Evolutionary conservation across 2,113 vertebrate genomes (phyloP).

Genomic region (Aphyosemion australe): DNA sequence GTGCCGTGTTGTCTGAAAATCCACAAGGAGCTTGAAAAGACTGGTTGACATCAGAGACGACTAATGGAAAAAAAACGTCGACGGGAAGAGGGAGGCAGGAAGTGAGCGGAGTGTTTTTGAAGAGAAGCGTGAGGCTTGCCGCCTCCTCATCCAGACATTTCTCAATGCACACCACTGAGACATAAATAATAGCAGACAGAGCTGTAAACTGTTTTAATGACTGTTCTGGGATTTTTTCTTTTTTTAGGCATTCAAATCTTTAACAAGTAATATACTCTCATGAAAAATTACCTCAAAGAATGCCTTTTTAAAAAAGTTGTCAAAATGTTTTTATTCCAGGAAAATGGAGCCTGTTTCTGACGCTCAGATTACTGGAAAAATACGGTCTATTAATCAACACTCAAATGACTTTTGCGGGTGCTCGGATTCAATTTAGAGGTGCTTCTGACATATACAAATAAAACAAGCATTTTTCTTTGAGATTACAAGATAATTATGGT

Average conservation of each 20-base stretch:
- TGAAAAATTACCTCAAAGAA: not conserved
- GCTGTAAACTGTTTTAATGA: slow-evolving; percentile 2
- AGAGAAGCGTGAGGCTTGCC: not conserved
- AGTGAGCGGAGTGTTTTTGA: slow-evolving; percentile 51
- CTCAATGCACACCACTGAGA: slow-evolving; percentile 35
- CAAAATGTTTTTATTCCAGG: too few species aligned
- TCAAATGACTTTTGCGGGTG: too few species aligned
- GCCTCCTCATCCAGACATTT: slow-evolving; percentile 49
- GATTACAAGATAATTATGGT: too few species aligned
- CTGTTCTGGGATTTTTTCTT: slow-evolving; percentile 9
- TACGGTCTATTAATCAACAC: too few species aligned
- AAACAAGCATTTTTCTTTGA: too few species aligned
- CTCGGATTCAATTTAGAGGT: too few species aligned
- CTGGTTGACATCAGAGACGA: slow-evolving; percentile 14
- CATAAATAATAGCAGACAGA: slow-evolving; percentile 21
- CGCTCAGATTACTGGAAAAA: too few species aligned
- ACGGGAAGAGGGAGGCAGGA: slow-evolving; percentile 49
- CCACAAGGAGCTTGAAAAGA: slow-evolving; percentile 25
- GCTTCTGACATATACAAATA: too few species aligned
- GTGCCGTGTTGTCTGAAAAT: slow-evolving; percentile 2
- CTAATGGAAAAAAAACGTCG: slow-evolving; percentile 29
- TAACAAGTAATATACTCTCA: not conserved
- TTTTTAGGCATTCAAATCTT: too few species aligned
- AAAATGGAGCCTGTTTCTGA: too few species aligned
- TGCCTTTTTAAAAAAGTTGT: not conserved